phyloP scores from a whole-genome alignment of 2,888 invertebrate species.

The Limenitis camilla region DNA sequence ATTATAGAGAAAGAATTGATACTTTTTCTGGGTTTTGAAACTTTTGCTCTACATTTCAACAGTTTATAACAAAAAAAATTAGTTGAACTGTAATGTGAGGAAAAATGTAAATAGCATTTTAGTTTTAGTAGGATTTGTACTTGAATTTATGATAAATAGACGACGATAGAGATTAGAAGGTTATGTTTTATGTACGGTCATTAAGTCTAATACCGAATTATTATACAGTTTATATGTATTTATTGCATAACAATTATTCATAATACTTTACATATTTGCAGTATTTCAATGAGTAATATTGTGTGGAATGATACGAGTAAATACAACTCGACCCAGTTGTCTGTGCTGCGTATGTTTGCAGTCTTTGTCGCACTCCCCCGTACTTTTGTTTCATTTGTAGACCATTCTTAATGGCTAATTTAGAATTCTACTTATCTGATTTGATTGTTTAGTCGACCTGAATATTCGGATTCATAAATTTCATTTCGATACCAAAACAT shows the following conservation, averaged over 20 bases:
- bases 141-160: too few relatives aligned
- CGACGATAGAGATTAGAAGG: too few relatives aligned
- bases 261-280: slow-evolving; percentile 27
- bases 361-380: slow-evolving; percentile 52
- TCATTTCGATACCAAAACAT: slow-evolving; percentile 43
- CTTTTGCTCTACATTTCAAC: too few relatives aligned
- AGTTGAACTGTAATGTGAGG: too few relatives aligned
- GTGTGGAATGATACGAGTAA: slow-evolving; percentile 39
- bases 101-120: too few relatives aligned
- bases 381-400: slow-evolving; percentile 59
- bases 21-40: too few relatives aligned
- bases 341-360: slow-evolving; percentile 42
- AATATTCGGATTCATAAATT: slow-evolving; percentile 62
- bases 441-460: slow-evolving; percentile 64
- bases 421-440: slow-evolving; percentile 63
- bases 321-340: slow-evolving; percentile 56
- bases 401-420: slow-evolving; percentile 60
- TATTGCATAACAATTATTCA: slow-evolving; percentile 27
- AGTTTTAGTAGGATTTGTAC: too few relatives aligned
- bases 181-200: background rate
- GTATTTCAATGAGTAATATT: slow-evolving; percentile 49
- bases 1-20: too few relatives aligned
- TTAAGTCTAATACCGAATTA: background rate
- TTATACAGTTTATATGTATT: slow-evolving; percentile 11
- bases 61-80: too few relatives aligned